Evolutionary conservation across 2,888 invertebrate genomes (phyloP).

Genomic region (Embidobia sp.): DNA sequence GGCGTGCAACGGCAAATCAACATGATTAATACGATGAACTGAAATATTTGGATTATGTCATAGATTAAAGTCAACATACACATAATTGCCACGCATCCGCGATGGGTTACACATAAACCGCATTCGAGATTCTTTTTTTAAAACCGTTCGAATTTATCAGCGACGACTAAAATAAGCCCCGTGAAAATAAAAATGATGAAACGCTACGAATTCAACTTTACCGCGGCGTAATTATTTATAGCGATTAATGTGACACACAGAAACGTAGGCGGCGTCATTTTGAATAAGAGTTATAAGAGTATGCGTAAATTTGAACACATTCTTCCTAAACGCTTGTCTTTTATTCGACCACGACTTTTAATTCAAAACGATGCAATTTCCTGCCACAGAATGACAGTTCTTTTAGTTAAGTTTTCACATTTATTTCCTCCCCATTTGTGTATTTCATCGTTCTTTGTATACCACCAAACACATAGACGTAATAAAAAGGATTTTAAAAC

Average conservation of each 20-base stretch:
- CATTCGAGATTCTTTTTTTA: slow-evolving; percentile 27
- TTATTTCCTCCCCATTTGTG: slow-evolving; percentile 14
- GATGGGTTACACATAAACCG: slow-evolving; percentile 36
- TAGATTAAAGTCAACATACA: slow-evolving; percentile 38
- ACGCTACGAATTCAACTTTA: no score
- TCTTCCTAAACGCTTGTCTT: not conserved
- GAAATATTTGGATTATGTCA: slow-evolving; percentile 52
- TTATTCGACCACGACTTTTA: not conserved
- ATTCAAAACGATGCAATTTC: slow-evolving; percentile 1
- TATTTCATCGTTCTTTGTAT: slow-evolving; percentile 8
- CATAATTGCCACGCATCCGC: slow-evolving; percentile 22
- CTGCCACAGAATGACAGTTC: slow-evolving; percentile 5
- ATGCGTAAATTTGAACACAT: no score
- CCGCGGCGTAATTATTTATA: no score
- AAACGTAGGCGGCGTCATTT: no score
- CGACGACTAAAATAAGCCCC: slow-evolving; percentile 16
- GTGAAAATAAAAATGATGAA: slow-evolving; percentile 22
- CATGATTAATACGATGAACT: slow-evolving; percentile 32
- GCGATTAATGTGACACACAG: no score
- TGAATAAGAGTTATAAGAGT: no score
- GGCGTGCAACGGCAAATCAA: slow-evolving; percentile 33
- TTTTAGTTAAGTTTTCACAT: slow-evolving; percentile 10
- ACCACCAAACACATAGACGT: no score
- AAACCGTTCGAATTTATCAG: not conserved
- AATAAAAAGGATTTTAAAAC: no score